phyloP scores from a whole-genome alignment of 2,888 invertebrate genomes.

The Tigriopus californicus region DNA sequence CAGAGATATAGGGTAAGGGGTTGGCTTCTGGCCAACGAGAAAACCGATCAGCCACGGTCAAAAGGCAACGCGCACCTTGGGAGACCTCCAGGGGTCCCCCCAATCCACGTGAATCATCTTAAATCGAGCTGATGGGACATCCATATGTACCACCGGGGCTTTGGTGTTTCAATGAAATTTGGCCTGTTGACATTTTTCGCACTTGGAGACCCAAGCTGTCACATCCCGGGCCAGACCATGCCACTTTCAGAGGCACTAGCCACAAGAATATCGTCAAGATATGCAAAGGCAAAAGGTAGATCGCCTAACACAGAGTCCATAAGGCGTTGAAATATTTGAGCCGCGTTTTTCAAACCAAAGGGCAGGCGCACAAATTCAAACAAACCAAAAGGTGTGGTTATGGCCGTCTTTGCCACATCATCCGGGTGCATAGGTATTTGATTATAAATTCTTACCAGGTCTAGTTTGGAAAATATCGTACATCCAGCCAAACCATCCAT shows the following conservation, averaged over 20 bases:
- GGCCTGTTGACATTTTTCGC: slow-evolving; percentile 16
- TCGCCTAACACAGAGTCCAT: not conserved
- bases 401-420: slow-evolving; percentile 4
- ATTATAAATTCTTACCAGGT: slow-evolving; percentile 13
- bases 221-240: slow-evolving; percentile 14
- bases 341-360: slow-evolving; percentile 15
- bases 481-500: slow-evolving; percentile 11
- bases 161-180: slow-evolving; percentile 17
- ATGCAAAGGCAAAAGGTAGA: not conserved
- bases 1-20: slow-evolving; percentile 19
- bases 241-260: slow-evolving; percentile 4
- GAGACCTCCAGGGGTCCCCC: slow-evolving; percentile 18
- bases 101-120: slow-evolving; percentile 19
- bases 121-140: slow-evolving; percentile 17
- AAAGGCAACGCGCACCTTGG: slow-evolving; percentile 15
- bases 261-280: slow-evolving; percentile 15
- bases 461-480: slow-evolving; percentile 16
- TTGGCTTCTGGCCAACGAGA: slow-evolving; percentile 20
- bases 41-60: slow-evolving; percentile 18
- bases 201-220: slow-evolving; percentile 15
- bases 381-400: slow-evolving; percentile 12
- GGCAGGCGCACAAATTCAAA: slow-evolving; percentile 10
- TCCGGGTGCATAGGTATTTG: slow-evolving; percentile 11
- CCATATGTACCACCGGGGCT: slow-evolving; percentile 14
- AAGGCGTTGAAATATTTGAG: slow-evolving; percentile 6